Evolutionary conservation across 2,113 vertebrate genomes (phyloP).

Genomic region (Cyprinodon tularosa): DNA sequence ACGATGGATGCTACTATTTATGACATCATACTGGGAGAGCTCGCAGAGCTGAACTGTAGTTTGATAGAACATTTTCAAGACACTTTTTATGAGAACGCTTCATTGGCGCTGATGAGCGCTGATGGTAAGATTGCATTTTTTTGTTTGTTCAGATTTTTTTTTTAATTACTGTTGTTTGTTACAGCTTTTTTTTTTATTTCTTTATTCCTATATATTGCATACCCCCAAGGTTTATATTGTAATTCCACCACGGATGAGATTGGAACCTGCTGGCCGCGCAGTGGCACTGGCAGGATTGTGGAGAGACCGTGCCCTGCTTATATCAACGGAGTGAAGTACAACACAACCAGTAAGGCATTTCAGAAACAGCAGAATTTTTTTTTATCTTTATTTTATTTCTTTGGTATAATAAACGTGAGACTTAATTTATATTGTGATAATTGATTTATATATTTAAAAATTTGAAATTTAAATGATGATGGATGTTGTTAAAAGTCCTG

Average conservation of each 20-base stretch:
- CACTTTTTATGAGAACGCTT: conserved; percentile 84
- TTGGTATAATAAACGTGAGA: background rate
- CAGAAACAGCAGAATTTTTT: conserved; percentile 28
- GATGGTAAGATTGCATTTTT: conserved; percentile 83
- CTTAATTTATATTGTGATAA: background rate
- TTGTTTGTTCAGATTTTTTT: background rate
- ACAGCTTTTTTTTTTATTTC: background rate
- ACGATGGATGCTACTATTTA: conserved; percentile 85
- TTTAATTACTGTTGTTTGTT: background rate
- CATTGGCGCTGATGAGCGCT: conserved; percentile 77
- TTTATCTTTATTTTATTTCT: background rate
- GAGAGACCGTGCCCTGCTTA: conserved; percentile 94
- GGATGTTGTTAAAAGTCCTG: background rate
- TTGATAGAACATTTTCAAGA: conserved; percentile 84
- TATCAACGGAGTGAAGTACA: conserved; percentile 98
- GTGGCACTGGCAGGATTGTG: conserved; percentile 85
- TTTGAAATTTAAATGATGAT: background rate
- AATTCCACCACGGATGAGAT: conserved; percentile 95
- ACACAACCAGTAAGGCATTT: conserved; percentile 91
- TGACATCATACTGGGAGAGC: conserved; percentile 85
- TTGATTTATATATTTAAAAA: background rate
- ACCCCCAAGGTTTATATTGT: conserved; percentile 84
- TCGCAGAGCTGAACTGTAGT: conserved; percentile 91
- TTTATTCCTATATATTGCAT: background rate
- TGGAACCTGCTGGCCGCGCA: conserved; percentile 97